These are phyloP conservation scores for Echinometra lucunter DNA, from an alignment of 53 echinoderm and acorn worm species.

Conservation along the genomic window DNA sequence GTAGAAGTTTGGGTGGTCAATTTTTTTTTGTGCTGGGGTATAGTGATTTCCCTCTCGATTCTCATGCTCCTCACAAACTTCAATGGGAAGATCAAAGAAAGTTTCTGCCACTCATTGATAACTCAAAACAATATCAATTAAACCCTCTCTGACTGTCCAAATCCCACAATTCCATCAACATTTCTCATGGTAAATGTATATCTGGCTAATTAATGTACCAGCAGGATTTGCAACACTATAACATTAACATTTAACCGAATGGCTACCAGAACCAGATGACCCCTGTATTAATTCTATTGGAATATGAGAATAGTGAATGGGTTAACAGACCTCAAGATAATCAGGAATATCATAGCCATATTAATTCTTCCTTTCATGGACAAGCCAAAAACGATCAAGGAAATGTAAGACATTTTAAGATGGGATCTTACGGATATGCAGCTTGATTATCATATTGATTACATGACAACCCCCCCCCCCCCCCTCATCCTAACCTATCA, in stretches of 20 bases:
- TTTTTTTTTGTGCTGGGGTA: background rate
- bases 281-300: background rate
- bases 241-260: background rate
- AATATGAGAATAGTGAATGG: background rate
- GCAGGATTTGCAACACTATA: background rate
- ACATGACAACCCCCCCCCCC: background rate
- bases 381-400: background rate
- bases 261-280: background rate
- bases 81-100: background rate
- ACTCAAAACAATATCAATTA: too few species aligned
- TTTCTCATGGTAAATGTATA: background rate
- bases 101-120: too few species aligned
- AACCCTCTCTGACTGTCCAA: too few species aligned
- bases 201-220: background rate
- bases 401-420: background rate
- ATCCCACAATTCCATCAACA: background rate
- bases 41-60: background rate
- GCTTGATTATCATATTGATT: background rate
- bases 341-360: too few species aligned
- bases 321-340: too few species aligned
- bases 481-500: conserved; percentile 3
- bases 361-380: background rate
- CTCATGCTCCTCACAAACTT: background rate
- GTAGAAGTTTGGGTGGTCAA: background rate
- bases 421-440: background rate